Evolutionary conservation across 1,140 invertebrate genomes (phyloP), one percentile per base, ranked within the genome.

Genomic region (Pogonus chalceus): DNA sequence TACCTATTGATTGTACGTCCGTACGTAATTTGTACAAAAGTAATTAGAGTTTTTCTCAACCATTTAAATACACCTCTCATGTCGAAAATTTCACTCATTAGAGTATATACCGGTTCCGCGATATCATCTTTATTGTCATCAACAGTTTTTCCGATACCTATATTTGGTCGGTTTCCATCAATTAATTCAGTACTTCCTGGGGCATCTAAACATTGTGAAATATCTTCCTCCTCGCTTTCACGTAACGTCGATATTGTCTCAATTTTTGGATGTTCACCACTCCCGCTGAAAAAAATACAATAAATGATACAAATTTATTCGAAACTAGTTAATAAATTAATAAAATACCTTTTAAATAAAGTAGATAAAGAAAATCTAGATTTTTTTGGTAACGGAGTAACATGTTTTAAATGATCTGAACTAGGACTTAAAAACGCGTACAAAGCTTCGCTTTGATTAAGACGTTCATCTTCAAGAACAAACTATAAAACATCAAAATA

Each of bases 1-100:
- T n/a, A n/a, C n/a, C n/a, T n/a, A 67, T 92, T 94, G 46, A 95
- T 94, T 20, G 89, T 93, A 55, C 88, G 76, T 4, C 90, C 90
- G 71, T 91, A 95, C 0, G 88, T 90, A 46, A 93, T 86, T 71
- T 96, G 91, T 4, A 95, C 90, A 72, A 94, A 94, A 7, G 85
- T 86, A 56, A 96, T 92, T 2, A 95, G 74, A 22, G 88, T 92
- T 62, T 85, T 85, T 57, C 91, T 71, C 12, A 95, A 72, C 82
- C 88, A 92, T 49, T 87, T 85, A 69, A 92, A 91, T 22, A 92
- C 83, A 0, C 90, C 90, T 58, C 85, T 76, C 71, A 92, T 80
- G 69, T 95, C 90, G 68, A 93, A 95, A 54, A 92, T 79, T 76
- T 95, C 91, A 47, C 85, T 88, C 55, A 94, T 78, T 31, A 94